A percentile compares a stretch with the other conserved stretches of the same genome.
phyloP scores from a whole-genome alignment of 2,113 vertebrate species.

The Falco punctatus region DNA sequence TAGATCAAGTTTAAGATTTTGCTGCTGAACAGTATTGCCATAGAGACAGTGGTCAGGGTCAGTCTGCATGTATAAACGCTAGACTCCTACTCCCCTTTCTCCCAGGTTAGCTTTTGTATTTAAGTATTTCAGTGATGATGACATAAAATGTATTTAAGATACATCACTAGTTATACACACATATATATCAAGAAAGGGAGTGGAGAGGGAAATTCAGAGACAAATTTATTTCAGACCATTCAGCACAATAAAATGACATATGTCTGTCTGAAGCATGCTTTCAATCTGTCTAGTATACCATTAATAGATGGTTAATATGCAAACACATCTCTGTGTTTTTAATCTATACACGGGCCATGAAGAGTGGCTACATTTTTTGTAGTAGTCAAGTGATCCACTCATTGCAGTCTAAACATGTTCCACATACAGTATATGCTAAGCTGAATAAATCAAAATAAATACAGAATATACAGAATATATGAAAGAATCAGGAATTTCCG shows the following conservation, averaged over 20 bases:
- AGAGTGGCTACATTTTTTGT: not conserved
- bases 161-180: not conserved
- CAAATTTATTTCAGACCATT: not conserved
- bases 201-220: not conserved
- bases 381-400: not conserved
- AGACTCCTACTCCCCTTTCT: not conserved
- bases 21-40: not conserved
- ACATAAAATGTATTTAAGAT: not conserved
- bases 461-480: not conserved
- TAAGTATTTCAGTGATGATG: not conserved
- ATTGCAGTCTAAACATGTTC: not conserved
- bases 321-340: not conserved
- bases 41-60: not conserved
- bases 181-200: not conserved
- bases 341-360: not conserved
- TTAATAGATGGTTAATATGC: not conserved
- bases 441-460: constrained; percentile 23
- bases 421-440: not conserved
- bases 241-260: not conserved
- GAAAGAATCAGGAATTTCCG: not conserved
- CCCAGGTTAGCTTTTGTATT: not conserved
- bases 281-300: not conserved
- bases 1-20: not conserved
- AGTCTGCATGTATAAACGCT: not conserved
- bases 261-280: not conserved